These are phyloP conservation scores for Drosophila putrida DNA, from an alignment of 2,888 invertebrate species.

Conservation along the genomic window DNA sequence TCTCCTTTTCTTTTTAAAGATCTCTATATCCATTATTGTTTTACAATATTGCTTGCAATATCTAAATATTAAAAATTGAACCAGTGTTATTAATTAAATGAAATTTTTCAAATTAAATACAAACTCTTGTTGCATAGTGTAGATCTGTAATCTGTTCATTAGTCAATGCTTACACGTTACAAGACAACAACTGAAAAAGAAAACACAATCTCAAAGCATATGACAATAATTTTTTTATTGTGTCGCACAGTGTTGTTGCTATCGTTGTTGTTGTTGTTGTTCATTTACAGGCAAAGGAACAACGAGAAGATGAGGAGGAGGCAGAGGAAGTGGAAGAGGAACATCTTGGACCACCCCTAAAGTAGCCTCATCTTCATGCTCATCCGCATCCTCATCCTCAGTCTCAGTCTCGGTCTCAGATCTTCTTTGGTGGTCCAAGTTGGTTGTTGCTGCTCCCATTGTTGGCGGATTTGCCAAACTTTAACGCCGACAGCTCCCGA, in stretches of 20 bases:
- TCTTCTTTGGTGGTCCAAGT: slow-evolving; percentile 64
- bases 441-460: slow-evolving; percentile 50
- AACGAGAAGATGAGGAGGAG: slow-evolving; percentile 15
- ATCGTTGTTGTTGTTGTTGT: slow-evolving; percentile 35
- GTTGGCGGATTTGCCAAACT: slow-evolving; percentile 74
- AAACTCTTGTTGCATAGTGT: slow-evolving; percentile 12
- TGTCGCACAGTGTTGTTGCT: slow-evolving; percentile 62
- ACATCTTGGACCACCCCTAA: slow-evolving; percentile 74
- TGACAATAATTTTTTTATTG: slow-evolving; percentile 26
- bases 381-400: not conserved
- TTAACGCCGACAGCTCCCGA: slow-evolving; percentile 51
- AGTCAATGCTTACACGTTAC: slow-evolving; percentile 13
- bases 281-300: slow-evolving; percentile 61
- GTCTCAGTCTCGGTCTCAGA: not conserved
- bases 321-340: slow-evolving; percentile 25
- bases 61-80: too few species aligned
- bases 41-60: too few species aligned
- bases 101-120: not conserved
- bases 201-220: not conserved
- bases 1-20: too few species aligned
- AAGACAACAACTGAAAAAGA: not conserved
- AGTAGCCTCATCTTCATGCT: slow-evolving; percentile 49
- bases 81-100: too few species aligned
- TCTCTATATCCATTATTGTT: too few species aligned
- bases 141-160: slow-evolving; percentile 17